Evolutionary conservation across 2,113 vertebrate genomes (phyloP), one percentile per base, ranked within the genome.

Genomic region (Burhinus oedicnemus): DNA sequence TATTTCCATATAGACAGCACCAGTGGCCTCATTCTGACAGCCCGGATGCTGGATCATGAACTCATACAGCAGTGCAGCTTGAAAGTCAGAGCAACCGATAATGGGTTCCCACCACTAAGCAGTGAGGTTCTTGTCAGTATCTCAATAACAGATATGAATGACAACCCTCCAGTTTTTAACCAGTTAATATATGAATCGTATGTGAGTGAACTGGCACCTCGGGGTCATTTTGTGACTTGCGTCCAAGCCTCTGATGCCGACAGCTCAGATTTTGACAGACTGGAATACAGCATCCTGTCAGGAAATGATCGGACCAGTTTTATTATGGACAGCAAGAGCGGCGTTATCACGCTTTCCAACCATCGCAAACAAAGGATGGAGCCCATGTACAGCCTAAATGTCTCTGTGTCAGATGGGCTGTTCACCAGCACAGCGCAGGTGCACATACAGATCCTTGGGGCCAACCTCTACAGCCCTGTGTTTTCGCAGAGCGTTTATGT

Each of bases 381-480:
- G 36, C 98, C 99, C n/a, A 96, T 98, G 81, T 99, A 99, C 90
- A 99, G 98, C 84, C 97, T 99, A 51, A 99, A 99, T 3, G 99
- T 99, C 52, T 99, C 99, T 2, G 99, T 99, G 55, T 99, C 99
- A 2, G 99, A 99, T 1, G 99, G 99, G 4, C 98, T 99, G 62
- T 99, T 99, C 97, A 99, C 99, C 75, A 99, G 99, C 97, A 99
- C 99, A 1, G 99, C 99, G 10, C 99, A 99, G 96, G 99, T 99
- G 78, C 99, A 99, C 60, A 98, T 99, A 47, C 98, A 96, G 44
- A 98, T 99, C 19, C 98, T 99, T 3, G 98, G 98, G 17, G 99
- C 99, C 72, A 99, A 99, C 95, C 97, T 99, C 45, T 98, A 99
- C 55, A 98, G 98, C 75, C 99, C 99, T 23, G 98, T 99, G 49